A percentile compares a stretch with the other conserved stretches of the same genome.
Conservation (phyloP, 2,888 invertebrate species). For the Thecophora atra region DNA sequence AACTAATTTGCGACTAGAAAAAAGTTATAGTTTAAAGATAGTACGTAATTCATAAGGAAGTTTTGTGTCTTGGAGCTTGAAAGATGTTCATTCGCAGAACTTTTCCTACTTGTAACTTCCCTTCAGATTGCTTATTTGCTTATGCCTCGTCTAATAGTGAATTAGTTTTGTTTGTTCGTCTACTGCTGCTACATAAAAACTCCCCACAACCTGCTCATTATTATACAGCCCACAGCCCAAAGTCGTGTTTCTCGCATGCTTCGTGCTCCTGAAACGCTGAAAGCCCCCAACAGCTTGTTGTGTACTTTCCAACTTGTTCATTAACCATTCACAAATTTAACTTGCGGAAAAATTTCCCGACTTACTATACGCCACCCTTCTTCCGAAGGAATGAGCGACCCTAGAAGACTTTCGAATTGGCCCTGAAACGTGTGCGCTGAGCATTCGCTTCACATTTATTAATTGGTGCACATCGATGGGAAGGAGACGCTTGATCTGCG, state of each 20-base stretch:
- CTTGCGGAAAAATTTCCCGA: conserved; percentile 49
- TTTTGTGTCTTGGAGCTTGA: no score
- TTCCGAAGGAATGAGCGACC: conserved; percentile 4
- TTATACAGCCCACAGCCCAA: background rate
- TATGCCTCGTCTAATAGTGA: background rate
- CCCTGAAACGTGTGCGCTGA: conserved; percentile 58
- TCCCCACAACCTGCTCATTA: conserved; percentile 20
- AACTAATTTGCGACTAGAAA: no score
- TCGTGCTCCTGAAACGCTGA: no score
- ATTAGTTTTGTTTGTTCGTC: no score
- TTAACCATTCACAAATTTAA: conserved; percentile 61
- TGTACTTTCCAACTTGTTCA: conserved; percentile 37
- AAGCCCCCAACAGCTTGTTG: background rate
- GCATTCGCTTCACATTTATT: conserved; percentile 52
- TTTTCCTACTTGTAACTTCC: no score
- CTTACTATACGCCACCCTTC: background rate
- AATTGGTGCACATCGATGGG: conserved; percentile 46
- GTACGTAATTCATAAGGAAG: no score
- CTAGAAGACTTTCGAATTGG: conserved; percentile 53
- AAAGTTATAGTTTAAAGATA: no score
- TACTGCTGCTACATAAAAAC: background rate
- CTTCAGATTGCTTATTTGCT: no score
- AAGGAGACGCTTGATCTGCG: conserved; percentile 44
- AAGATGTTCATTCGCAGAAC: no score
- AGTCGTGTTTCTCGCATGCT: background rate